Conservation (phyloP, 2,113 vertebrate genomes). For the Myotis davidii region DNA sequence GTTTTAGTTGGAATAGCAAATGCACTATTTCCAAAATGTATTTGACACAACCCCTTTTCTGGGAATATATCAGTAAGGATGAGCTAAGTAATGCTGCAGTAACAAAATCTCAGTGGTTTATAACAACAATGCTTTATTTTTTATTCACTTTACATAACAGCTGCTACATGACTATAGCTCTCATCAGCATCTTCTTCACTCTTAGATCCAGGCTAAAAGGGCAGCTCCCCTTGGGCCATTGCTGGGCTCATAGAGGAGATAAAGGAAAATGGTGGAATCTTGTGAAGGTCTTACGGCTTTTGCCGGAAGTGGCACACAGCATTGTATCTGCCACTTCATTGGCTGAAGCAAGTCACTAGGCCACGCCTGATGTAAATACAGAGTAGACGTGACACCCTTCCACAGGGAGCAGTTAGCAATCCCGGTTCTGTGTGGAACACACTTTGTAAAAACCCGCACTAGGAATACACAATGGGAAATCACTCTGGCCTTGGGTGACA, state of each 20-base stretch:
- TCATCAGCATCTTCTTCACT: background rate
- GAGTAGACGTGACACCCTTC: background rate
- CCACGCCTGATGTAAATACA: background rate
- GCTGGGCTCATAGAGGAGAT: background rate
- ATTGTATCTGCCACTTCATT: background rate
- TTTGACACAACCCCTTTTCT: background rate
- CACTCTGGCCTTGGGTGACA: background rate
- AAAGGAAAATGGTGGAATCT: background rate
- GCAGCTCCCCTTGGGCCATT: background rate
- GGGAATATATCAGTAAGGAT: background rate
- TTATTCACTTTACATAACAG: background rate
- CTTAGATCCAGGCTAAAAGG: background rate
- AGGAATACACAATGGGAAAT: background rate
- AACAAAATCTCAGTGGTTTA: background rate
- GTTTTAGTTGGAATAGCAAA: background rate
- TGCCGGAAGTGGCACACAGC: background rate
- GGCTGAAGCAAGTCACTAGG: background rate
- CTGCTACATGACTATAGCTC: background rate
- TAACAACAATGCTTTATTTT: background rate
- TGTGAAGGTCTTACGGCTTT: background rate
- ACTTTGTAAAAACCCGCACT: background rate
- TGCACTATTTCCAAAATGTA: background rate
- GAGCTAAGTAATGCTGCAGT: background rate
- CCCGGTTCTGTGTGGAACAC: background rate
- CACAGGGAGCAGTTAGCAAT: background rate